A percentile compares a stretch with the other conserved stretches of the same genome.
Conservation (phyloP, 2,113 vertebrate genomes). For the Galemys pyrenaicus region DNA sequence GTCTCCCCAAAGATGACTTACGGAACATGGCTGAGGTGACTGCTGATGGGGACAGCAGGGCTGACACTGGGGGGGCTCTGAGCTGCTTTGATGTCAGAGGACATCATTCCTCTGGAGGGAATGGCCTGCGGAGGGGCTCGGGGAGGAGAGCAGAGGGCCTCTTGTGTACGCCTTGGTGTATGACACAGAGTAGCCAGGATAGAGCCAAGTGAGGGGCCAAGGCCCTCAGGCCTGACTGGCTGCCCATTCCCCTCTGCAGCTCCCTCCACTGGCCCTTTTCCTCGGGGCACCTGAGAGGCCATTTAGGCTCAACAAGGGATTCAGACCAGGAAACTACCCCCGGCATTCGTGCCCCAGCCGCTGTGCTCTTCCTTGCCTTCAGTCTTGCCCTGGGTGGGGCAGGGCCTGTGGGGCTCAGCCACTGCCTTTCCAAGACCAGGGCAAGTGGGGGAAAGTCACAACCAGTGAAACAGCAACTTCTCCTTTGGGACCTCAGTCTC, state of each 20-base stretch:
- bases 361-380: background rate
- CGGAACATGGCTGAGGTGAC: background rate
- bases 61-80: background rate
- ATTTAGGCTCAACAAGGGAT: background rate
- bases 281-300: background rate
- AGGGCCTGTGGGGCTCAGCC: background rate
- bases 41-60: background rate
- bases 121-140: rapidly evolving
- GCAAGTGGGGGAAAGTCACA: background rate
- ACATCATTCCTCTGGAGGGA: background rate
- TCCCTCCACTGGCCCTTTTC: background rate
- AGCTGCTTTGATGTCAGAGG: background rate
- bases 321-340: background rate
- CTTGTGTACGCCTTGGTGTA: rapidly evolving
- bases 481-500: background rate
- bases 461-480: background rate
- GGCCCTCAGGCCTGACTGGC: background rate
- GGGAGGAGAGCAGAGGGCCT: background rate
- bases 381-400: background rate
- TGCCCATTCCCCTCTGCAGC: background rate
- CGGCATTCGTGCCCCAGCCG: rapidly evolving
- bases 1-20: rapidly evolving
- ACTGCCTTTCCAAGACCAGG: background rate
- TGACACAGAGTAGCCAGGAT: rapidly evolving
- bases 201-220: background rate